Evolutionary conservation across 64 coral and sea anemone genomes (phyloP), one percentile per base, ranked within the genome.

Genomic region (Montipora foliosa): DNA sequence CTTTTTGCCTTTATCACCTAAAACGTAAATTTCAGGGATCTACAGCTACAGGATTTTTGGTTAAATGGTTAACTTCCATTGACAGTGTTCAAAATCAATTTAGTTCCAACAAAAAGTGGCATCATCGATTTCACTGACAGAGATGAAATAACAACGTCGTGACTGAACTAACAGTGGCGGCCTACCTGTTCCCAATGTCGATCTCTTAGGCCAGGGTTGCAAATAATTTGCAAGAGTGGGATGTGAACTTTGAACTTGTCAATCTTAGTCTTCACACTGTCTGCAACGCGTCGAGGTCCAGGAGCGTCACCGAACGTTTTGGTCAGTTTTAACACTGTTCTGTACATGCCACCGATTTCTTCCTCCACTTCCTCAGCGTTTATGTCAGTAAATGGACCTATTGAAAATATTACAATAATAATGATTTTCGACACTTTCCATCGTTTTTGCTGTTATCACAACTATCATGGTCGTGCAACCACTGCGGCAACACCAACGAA

Each of bases 281-380:
- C 95, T 3, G 95, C 92, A 11, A 97, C 95, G 15, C 95, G 82
- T 2, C 95, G 67, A 46, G 95, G 95, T 25, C 91, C 95, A 11
- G 95, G 92, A 37, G 89, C 88, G 59, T 97, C 95, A 16, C 89
- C 74, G 48, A 97, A 97, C 12, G 95, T 94, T 74, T 97, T 97
- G 64, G 91, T 96, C 7, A 99, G 95, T 76, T 99, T 99, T 21
- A 96, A 92, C 52, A 94, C 95, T 62, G 84, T 92, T 44, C 94
- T 78, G 77, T 87, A 99, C 97, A 99, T 99, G 5, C 67, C 22
- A 1, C 94, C 75, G 29, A 99, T 94, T 12, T 99, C 97, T 44
- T 99, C 97, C 49, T 99, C 97, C 0, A 99, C 95, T 13, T 99
- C 97, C 16, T 99, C 97, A 17, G 97, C 89, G 67, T 99, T 99